These are phyloP conservation scores for Philotrypesis tridentata DNA, from an alignment of 1,140 invertebrate species.

Conservation along the genomic window DNA sequence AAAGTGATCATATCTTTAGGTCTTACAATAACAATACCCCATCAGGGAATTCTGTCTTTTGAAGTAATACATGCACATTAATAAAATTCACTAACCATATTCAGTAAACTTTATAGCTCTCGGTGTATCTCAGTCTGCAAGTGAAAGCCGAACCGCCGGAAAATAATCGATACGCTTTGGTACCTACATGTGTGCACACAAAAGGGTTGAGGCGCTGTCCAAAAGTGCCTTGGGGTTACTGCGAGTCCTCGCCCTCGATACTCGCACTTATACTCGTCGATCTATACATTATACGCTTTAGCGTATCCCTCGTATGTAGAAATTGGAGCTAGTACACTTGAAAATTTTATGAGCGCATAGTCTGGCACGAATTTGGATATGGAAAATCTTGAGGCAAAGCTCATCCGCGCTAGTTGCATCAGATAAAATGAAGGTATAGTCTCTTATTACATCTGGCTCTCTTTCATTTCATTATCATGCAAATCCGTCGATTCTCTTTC, in stretches of 20 bases:
- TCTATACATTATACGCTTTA: not conserved
- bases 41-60: too few species aligned
- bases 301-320: not conserved
- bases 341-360: not conserved
- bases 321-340: not conserved
- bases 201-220: slow-evolving; percentile 18
- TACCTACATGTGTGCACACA: not conserved
- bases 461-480: slow-evolving; percentile 28
- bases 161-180: slow-evolving; percentile 40
- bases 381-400: not conserved
- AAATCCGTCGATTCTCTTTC: not conserved
- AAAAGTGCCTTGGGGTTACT: slow-evolving; percentile 19
- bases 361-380: not conserved
- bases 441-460: not conserved
- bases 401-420: not conserved
- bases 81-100: too few species aligned
- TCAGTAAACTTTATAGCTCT: too few species aligned
- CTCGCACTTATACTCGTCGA: not conserved
- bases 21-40: too few species aligned
- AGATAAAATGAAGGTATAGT: not conserved
- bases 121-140: not conserved
- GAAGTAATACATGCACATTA: too few species aligned
- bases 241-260: not conserved
- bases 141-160: not conserved
- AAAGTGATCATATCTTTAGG: too few species aligned